Percentiles rank a stretch among this genome's conserved stretches.
phyloP scores from a whole-genome alignment of 2,797 vertebrate genomes.

The Enteromius anoplus region DNA sequence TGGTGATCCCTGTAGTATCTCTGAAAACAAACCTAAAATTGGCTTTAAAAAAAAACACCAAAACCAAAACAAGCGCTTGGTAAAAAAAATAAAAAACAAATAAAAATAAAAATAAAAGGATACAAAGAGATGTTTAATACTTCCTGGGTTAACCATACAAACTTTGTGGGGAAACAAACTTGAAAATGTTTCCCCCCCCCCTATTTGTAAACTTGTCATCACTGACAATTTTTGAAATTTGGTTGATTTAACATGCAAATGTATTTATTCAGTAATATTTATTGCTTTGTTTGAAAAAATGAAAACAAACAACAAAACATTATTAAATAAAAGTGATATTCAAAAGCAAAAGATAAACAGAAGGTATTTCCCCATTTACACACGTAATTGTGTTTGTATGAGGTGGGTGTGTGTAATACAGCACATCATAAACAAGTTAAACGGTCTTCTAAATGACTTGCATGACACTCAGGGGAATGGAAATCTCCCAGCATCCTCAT shows the following conservation, averaged over 20 bases:
- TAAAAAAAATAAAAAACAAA: too few relatives aligned
- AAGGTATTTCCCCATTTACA: not conserved
- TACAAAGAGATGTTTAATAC: not conserved
- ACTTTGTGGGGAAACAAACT: not conserved
- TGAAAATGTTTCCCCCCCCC: too few relatives aligned
- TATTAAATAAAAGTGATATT: not conserved
- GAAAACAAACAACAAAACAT: not conserved
- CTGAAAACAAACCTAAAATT: not conserved
- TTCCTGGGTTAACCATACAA: not conserved
- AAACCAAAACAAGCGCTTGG: not conserved
- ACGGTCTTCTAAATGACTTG: not conserved
- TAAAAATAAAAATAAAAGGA: not conserved
- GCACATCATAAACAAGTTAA: slow-evolving; percentile 39
- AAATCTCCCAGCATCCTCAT: slow-evolving; percentile 49
- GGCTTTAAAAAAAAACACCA: not conserved
- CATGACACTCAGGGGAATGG: slow-evolving; percentile 35
- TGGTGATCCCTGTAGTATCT: not conserved
- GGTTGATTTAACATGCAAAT: not conserved
- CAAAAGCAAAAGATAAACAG: not conserved
- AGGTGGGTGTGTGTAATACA: slow-evolving; percentile 5
- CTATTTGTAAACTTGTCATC: not conserved
- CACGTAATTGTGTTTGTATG: slow-evolving; percentile 19
- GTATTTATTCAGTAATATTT: not conserved
- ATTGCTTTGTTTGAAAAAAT: not conserved
- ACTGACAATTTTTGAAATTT: not conserved